phyloP scores from a whole-genome alignment of 2,797 vertebrate genomes.

The Salarias fasciatus region DNA sequence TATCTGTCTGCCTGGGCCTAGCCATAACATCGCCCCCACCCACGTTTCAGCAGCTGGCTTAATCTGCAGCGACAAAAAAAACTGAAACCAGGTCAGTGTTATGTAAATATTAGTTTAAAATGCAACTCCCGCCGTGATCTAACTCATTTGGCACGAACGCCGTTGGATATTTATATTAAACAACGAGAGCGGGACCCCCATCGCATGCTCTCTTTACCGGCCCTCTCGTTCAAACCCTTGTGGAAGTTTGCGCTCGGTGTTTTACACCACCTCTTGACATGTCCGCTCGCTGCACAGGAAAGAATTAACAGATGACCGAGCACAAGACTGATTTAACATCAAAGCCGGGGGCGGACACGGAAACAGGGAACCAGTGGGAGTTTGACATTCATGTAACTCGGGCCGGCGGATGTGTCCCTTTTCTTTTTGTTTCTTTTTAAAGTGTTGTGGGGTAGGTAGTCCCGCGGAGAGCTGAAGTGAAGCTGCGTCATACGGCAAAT shows the following conservation, averaged over 20 bases:
- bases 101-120: slow-evolving; percentile 30
- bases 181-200: slow-evolving; percentile 8
- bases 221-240: slow-evolving; percentile 19
- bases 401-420: slow-evolving; percentile 26
- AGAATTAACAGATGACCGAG: slow-evolving; percentile 45
- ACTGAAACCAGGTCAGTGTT: slow-evolving; percentile 17
- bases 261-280: slow-evolving; percentile 42
- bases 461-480: slow-evolving; percentile 17
- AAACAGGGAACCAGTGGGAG: slow-evolving; percentile 23
- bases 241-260: slow-evolving; percentile 28
- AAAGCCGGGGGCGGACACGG: slow-evolving; percentile 16
- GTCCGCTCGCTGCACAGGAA: slow-evolving; percentile 28
- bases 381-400: slow-evolving; percentile 45
- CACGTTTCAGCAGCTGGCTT: slow-evolving; percentile 31
- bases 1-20: slow-evolving; percentile 47
- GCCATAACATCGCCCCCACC: slow-evolving; percentile 50
- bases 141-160: slow-evolving; percentile 19
- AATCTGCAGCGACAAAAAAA: slow-evolving; percentile 30
- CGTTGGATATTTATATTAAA: slow-evolving; percentile 22
- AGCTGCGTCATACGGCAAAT: slow-evolving; percentile 17
- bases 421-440: slow-evolving; percentile 27
- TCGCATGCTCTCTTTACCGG: not conserved
- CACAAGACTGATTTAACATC: slow-evolving; percentile 22
- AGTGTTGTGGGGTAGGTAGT: slow-evolving; percentile 20
- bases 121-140: slow-evolving; percentile 29